Base-by-base conservation (phyloP, 2,888 invertebrate species). In the Cerceris ruficornis region DNA sequence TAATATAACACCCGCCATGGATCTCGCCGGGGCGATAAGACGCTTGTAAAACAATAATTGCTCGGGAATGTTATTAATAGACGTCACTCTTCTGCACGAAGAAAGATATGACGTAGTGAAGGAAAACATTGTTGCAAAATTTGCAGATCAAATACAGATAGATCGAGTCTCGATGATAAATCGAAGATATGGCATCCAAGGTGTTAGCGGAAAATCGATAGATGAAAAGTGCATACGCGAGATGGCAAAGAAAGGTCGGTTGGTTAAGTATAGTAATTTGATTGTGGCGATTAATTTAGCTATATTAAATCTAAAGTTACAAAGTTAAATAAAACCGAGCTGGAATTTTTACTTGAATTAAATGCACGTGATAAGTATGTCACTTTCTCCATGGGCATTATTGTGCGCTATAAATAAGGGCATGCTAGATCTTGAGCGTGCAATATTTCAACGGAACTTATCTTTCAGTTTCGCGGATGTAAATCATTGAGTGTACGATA, bases 331-430 rank as follows among this genome's bases (percentile, higher is more conserved):
- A 85, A 85, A 79, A 69, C 66, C 57, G 59, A 59, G 62, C 61
- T 64, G 59, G 70, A 72, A 80, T 59, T 71, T 68, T 58, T 57
- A 65, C 68, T 65, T 85, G 83, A 85, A 85, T 81, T 85, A 85
- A 75, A 72, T 43, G 83, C 77, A 77, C 85, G 85, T 85, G 83
- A 85, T 85, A 85, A 85, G 85, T 73, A 75, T 78, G 69, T 83
- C 71, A 73, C 69, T 71, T 64, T 41, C 9, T 15, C 15, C 58
- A 60, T 71, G 15, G 67, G 58, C 64, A 58, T 58, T 14, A 17
- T 13, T 7, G 2, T 42, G 13, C 41, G 4, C 41, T 59, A 14
- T 57, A 39, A 17, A 55, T 11, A 55, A 28, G 8, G 17, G 17
- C 17, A 17, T 1, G 11, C 55, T 17, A 55, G 17, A 17, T 28